Percentiles rank a stretch among this genome's conserved stretches.
phyloP scores from a whole-genome alignment of 2,888 invertebrate genomes.

The Lasioglossum leucozonium region DNA sequence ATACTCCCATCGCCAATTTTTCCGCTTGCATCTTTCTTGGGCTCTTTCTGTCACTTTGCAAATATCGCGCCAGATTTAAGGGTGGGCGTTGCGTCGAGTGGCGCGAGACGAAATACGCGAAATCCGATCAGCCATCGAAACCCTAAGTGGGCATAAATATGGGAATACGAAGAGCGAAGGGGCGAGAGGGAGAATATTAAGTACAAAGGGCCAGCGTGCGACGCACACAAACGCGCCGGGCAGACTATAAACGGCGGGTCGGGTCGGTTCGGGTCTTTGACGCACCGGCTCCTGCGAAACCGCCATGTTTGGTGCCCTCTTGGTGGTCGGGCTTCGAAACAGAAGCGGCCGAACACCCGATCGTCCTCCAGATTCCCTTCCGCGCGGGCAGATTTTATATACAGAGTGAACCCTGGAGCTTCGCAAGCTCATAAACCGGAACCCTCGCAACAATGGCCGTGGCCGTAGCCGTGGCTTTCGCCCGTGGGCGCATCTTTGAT shows the following conservation, averaged over 20 bases:
- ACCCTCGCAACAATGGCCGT: conserved; percentile 66
- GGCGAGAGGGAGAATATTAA: conserved; percentile 21
- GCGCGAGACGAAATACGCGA: not conserved
- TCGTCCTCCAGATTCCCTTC: conserved; percentile 64
- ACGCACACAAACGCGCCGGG: not conserved
- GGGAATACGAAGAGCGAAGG: not conserved
- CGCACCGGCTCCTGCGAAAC: conserved; percentile 54
- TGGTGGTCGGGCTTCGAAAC: conserved; percentile 57
- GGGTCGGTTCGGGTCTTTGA: conserved; percentile 55
- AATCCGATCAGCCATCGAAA: not conserved
- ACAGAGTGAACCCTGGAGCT: conserved; percentile 37
- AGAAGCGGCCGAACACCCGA: conserved; percentile 59
- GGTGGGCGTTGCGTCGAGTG: not conserved
- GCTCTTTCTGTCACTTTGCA: too few species aligned
- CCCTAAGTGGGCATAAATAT: not conserved
- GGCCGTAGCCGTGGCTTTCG: conserved; percentile 51
- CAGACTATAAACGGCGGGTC: conserved; percentile 53
- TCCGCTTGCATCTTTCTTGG: too few species aligned
- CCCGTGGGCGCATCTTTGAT: conserved; percentile 73
- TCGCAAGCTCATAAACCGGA: conserved; percentile 70
- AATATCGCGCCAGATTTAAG: not conserved
- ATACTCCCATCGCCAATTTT: not conserved
- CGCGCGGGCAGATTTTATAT: conserved; percentile 59
- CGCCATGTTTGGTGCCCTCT: conserved; percentile 50
- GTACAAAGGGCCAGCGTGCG: conserved; percentile 9